These are phyloP conservation scores for Diorhabda elongata DNA, from an alignment of 1,140 invertebrate species.

Conservation along the genomic window DNA sequence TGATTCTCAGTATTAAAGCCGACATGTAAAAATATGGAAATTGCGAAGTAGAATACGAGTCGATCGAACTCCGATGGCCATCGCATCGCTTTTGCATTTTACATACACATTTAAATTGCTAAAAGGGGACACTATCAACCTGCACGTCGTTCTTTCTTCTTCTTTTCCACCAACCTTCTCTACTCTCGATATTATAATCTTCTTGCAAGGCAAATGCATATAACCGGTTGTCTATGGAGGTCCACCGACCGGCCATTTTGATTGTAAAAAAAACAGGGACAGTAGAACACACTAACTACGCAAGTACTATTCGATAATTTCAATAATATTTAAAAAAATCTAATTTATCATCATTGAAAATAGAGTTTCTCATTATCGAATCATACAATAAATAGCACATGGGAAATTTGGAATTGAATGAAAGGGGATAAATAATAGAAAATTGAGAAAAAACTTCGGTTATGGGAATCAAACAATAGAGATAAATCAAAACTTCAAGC, in stretches of 20 bases:
- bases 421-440: no score
- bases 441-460: no score
- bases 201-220: constrained; percentile 45
- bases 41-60: constrained; percentile 40
- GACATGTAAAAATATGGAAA: constrained; percentile 47
- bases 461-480: no score
- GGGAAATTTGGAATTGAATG: no score
- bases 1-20: constrained; percentile 39
- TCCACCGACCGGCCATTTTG: constrained; percentile 38
- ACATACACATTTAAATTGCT: constrained; percentile 48
- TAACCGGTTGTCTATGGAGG: constrained; percentile 42
- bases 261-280: constrained; percentile 20
- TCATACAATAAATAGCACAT: no score
- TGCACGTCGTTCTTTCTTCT: constrained; percentile 31
- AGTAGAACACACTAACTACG: constrained; percentile 15
- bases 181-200: constrained; percentile 45
- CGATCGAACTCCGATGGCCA: constrained; percentile 35
- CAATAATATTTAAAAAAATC: no score
- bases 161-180: background rate
- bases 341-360: no score
- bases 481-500: no score
- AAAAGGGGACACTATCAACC: constrained; percentile 45
- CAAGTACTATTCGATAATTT: no score
- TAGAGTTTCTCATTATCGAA: no score
- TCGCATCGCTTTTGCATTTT: constrained; percentile 44